These are phyloP conservation scores for Tachypleus tridentatus DNA, from an alignment of 1,140 invertebrate genomes.

Conservation along the genomic window DNA sequence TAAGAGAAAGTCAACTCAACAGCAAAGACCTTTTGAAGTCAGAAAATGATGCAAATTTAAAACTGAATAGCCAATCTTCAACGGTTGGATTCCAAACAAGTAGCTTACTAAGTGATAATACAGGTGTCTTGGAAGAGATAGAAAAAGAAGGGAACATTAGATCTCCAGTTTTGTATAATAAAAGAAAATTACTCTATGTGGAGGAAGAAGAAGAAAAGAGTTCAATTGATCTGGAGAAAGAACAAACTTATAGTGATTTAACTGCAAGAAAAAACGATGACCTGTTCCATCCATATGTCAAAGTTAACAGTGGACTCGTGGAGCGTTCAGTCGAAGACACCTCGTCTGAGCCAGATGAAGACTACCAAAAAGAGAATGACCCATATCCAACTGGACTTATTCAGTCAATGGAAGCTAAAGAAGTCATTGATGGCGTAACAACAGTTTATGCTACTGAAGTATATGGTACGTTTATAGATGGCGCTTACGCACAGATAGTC, in stretches of 20 bases:
- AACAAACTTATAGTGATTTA: constrained; percentile 1
- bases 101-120: neutral
- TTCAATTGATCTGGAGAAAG: neutral
- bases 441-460: constrained; percentile 83
- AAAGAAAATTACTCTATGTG: constrained; percentile 6
- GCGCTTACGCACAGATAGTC: constrained; percentile 67
- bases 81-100: no score
- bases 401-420: constrained; percentile 13
- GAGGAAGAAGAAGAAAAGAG: constrained; percentile 1
- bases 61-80: constrained; percentile 1
- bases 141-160: constrained; percentile 6
- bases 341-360: neutral
- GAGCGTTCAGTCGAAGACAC: neutral
- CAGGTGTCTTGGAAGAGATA: neutral
- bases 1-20: no score
- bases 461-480: constrained; percentile 70
- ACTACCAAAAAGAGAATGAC: neutral
- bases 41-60: neutral
- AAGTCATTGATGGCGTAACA: constrained; percentile 55
- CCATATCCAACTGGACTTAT: constrained; percentile 12
- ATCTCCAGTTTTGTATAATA: neutral
- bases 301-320: neutral
- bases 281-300: constrained; percentile 5
- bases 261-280: constrained; percentile 11
- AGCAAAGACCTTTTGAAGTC: constrained; percentile 7